Percentiles rank a stretch among this genome's conserved stretches.
Evolutionary conservation across 2,797 vertebrate species (phyloP).

Genomic region (Glossophaga mutica): DNA sequence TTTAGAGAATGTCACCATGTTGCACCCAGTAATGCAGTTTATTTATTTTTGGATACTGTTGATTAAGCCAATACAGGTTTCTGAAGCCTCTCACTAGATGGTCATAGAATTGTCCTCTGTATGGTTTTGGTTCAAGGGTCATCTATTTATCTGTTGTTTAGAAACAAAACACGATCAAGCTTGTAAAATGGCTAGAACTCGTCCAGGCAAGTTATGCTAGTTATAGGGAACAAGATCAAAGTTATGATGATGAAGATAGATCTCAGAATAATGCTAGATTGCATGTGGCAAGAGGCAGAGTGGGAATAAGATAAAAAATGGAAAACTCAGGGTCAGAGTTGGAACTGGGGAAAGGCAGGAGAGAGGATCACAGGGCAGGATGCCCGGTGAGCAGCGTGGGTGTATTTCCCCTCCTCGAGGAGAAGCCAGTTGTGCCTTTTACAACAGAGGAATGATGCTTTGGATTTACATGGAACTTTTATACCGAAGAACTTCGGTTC

Average conservation of each 20-base stretch:
- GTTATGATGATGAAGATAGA: neutral
- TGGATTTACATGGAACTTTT: neutral
- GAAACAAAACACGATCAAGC: constrained; percentile 17
- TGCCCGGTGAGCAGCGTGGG: neutral
- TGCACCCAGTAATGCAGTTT: neutral
- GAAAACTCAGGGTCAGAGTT: neutral
- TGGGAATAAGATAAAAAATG: neutral
- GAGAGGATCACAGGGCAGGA: neutral
- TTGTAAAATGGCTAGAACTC: neutral
- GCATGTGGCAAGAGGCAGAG: neutral
- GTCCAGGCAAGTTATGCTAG: neutral
- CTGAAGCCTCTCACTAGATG: constrained; percentile 4
- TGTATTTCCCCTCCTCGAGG: neutral
- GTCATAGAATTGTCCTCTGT: neutral
- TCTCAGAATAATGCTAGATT: neutral
- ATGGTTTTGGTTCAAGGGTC: neutral
- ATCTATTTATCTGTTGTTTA: constrained; percentile 21
- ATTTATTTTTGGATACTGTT: neutral
- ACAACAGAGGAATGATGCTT: neutral
- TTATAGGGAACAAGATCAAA: neutral
- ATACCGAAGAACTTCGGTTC: neutral
- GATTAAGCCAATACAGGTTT: neutral
- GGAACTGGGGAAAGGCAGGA: neutral
- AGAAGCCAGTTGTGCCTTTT: neutral
- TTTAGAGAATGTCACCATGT: neutral